Conservation (phyloP, 1,140 invertebrate species). For the Ladona fulva region DNA sequence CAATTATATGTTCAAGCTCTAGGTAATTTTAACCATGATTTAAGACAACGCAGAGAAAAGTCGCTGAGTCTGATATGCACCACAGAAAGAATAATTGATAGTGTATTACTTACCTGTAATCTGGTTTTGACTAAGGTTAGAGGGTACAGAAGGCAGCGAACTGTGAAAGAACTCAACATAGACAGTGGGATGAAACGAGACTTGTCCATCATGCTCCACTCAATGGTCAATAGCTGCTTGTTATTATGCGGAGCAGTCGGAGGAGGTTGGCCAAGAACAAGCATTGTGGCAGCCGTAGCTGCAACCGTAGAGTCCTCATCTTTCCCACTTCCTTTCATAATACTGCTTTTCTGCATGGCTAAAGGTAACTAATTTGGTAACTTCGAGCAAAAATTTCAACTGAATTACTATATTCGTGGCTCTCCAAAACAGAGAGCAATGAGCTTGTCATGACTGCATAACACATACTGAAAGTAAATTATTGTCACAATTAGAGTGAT, state of each 20-base stretch:
- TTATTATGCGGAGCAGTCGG: background rate
- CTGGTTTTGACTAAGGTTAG: constrained; percentile 95
- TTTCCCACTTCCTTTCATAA: background rate
- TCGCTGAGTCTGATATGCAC: no score
- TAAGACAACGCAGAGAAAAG: no score
- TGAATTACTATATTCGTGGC: background rate
- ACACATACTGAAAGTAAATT: background rate
- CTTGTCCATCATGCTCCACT: constrained; percentile 99
- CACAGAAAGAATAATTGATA: no score
- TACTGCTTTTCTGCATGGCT: background rate
- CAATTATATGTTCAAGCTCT: no score
- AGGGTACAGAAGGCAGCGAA: constrained; percentile 87
- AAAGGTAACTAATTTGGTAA: background rate
- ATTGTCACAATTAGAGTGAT: no score
- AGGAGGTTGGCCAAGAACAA: background rate
- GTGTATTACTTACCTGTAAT: constrained; percentile 71
- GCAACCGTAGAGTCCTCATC: background rate
- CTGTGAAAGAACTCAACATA: constrained; percentile 73
- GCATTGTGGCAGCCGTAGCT: background rate
- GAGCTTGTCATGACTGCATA: background rate
- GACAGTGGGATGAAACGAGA: constrained; percentile 85
- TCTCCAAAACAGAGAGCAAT: background rate
- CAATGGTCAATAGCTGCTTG: constrained; percentile 70
- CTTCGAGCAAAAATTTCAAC: background rate
- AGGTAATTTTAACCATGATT: no score